Conservation (phyloP, 2,113 vertebrate species). For the Proterorhinus semilunaris region DNA sequence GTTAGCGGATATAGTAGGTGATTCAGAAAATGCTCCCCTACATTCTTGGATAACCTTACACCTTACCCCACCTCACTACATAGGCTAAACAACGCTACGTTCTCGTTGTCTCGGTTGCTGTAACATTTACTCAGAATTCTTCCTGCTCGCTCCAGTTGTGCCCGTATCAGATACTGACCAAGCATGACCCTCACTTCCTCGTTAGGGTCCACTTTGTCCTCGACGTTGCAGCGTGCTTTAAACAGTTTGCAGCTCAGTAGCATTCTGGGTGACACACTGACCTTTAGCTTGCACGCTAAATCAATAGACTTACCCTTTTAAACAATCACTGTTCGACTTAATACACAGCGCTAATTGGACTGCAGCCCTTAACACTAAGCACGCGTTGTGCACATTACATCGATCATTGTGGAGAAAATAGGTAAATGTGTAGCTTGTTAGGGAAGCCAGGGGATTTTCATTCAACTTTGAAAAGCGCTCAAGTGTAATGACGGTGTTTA, state of each 20-base stretch:
- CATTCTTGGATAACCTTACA: too few relatives aligned
- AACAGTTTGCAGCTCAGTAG: slow-evolving; percentile 1
- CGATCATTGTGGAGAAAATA: background rate
- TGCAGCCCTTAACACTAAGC: background rate
- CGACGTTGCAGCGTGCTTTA: background rate
- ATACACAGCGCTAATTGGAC: slow-evolving; percentile 6
- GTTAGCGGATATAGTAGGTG: too few relatives aligned
- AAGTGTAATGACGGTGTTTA: background rate
- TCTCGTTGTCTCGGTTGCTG: too few relatives aligned
- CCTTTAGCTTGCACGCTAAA: background rate
- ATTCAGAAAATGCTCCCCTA: too few relatives aligned
- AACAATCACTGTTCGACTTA: slow-evolving; percentile 5
- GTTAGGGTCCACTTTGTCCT: background rate
- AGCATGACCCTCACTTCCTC: background rate
- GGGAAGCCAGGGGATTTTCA: background rate
- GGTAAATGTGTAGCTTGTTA: background rate
- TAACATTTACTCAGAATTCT: background rate
- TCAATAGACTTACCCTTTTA: slow-evolving; percentile 7
- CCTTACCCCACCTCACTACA: too few relatives aligned
- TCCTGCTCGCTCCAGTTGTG: background rate
- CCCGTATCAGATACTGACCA: background rate
- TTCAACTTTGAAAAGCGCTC: background rate
- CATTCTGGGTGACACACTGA: background rate
- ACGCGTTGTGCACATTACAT: background rate
- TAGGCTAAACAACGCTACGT: too few relatives aligned